Conservation (phyloP, 2,113 vertebrate genomes). For the Leptocoma aspasia region DNA sequence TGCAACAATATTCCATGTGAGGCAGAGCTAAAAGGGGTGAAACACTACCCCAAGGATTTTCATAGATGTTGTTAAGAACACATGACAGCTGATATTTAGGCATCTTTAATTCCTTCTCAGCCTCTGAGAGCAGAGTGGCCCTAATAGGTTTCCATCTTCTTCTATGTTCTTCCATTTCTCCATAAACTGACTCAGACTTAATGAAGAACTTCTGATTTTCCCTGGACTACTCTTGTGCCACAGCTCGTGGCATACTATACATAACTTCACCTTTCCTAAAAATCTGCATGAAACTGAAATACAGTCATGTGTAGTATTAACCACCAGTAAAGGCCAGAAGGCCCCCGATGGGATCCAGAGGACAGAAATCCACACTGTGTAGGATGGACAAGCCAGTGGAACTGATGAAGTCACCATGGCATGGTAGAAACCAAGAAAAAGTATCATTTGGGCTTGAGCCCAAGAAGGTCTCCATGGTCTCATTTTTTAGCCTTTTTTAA, state of each 20-base stretch:
- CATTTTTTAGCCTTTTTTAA: background rate
- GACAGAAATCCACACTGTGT: background rate
- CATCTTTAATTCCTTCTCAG: background rate
- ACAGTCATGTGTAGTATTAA: background rate
- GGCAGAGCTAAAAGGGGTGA: background rate
- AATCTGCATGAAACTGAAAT: background rate
- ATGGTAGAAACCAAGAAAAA: background rate
- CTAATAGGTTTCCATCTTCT: background rate
- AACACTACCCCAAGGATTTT: background rate
- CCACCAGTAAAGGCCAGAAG: background rate
- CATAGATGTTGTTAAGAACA: background rate
- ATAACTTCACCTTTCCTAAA: background rate
- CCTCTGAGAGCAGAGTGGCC: background rate
- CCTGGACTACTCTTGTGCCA: background rate
- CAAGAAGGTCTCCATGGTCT: background rate
- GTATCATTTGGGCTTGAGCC: background rate
- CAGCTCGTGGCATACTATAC: background rate
- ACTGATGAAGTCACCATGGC: background rate
- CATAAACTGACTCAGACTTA: background rate
- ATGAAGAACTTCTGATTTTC: background rate
- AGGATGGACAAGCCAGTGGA: background rate
- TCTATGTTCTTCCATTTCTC: background rate
- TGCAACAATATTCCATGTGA: background rate
- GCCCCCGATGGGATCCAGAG: background rate
- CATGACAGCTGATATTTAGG: background rate